Evolutionary conservation across 2,113 vertebrate species (phyloP).

Genomic region (Paramisgurnus dabryanus): DNA sequence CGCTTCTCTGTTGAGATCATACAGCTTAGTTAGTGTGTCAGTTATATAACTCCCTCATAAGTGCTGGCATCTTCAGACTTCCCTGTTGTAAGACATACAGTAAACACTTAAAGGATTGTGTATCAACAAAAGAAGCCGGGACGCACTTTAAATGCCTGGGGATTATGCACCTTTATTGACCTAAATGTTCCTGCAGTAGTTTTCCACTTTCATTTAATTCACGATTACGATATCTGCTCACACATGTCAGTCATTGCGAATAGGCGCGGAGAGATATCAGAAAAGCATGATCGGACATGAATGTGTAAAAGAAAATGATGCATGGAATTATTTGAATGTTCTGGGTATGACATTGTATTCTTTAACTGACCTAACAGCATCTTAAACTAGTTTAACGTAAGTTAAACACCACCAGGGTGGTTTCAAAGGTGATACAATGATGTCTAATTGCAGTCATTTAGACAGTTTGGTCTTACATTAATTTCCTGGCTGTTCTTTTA

Average conservation of each 20-base stretch:
- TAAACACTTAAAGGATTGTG: not conserved
- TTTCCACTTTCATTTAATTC: not conserved
- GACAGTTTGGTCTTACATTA: slow-evolving; percentile 22
- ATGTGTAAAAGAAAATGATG: not conserved
- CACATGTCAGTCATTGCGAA: slow-evolving; percentile 1
- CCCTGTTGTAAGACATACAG: not conserved
- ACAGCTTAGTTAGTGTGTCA: slow-evolving; percentile 4
- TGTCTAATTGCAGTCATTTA: too few relatives aligned
- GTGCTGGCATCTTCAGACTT: not conserved
- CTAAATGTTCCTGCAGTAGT: not conserved
- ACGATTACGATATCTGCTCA: not conserved
- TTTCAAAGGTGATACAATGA: not conserved
- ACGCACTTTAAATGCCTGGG: not conserved
- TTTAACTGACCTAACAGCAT: not conserved
- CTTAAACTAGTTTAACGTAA: not conserved
- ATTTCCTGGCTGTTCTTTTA: slow-evolving; percentile 31
- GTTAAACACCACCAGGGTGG: not conserved
- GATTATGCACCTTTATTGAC: not conserved
- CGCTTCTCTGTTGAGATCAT: not conserved
- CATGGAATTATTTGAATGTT: not conserved
- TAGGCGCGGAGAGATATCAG: not conserved
- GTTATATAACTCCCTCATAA: slow-evolving; percentile 31
- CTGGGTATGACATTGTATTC: not conserved
- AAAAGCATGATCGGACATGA: slow-evolving; percentile 9
- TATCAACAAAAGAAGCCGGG: not conserved